phyloP scores from a whole-genome alignment of 2,113 vertebrate species.

The Toxotes jaculatrix region DNA sequence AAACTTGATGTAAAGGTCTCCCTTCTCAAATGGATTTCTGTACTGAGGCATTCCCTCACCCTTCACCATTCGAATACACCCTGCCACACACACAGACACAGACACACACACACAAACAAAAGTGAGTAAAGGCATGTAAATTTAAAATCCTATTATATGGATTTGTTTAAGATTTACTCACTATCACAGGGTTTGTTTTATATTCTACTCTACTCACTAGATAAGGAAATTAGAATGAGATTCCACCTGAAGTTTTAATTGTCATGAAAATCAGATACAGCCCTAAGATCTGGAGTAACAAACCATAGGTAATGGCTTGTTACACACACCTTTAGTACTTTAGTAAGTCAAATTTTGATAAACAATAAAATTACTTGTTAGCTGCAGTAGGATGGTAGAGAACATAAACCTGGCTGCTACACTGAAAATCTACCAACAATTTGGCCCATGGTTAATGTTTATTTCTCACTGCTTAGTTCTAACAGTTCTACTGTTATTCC shows the following conservation, averaged over 20 bases:
- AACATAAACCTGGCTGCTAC: background rate
- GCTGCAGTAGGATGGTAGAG: background rate
- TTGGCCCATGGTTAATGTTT: background rate
- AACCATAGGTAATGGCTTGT: background rate
- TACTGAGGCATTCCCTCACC: slow-evolving; percentile 99
- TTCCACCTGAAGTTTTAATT: background rate
- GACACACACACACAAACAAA: slow-evolving; percentile 18
- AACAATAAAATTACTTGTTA: background rate
- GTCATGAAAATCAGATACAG: background rate
- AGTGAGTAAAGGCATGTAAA: background rate
- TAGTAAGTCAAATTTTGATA: background rate
- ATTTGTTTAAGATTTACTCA: background rate
- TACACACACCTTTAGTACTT: background rate
- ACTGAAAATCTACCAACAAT: too few relatives aligned
- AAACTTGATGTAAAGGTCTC: slow-evolving; percentile 98
- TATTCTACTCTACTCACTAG: background rate
- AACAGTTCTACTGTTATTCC: background rate
- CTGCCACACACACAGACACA: slow-evolving; percentile 75
- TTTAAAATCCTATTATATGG: too few relatives aligned
- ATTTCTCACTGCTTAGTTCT: background rate
- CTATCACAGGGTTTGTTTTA: background rate
- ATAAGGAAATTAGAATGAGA: background rate
- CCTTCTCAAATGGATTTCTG: slow-evolving; percentile 98
- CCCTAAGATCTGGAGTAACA: too few relatives aligned
- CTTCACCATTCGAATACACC: slow-evolving; percentile 91